phyloP scores from a whole-genome alignment of 2,797 vertebrate species.

The Oreochromis grahami region DNA sequence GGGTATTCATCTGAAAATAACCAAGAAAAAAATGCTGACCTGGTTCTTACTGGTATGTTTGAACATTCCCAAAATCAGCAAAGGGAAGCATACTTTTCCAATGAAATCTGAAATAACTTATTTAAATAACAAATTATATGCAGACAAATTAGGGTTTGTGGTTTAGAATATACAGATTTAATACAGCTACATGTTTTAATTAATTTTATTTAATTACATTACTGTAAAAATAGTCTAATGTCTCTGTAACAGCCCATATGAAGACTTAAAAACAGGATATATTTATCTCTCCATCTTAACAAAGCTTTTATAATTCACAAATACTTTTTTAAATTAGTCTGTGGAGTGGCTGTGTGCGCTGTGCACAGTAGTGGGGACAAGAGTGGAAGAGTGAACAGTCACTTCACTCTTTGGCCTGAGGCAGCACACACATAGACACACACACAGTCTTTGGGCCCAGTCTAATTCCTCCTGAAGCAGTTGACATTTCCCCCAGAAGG shows the following conservation, averaged over 20 bases:
- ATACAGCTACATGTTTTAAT: neutral
- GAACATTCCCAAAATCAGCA: conserved; percentile 3
- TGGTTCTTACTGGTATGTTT: conserved; percentile 31
- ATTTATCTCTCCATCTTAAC: conserved; percentile 10
- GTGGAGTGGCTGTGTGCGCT: neutral
- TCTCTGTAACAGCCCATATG: neutral
- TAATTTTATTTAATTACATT: neutral
- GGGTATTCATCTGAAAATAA: conserved; percentile 53
- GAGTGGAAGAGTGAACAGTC: conserved; percentile 30
- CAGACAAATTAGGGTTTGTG: neutral
- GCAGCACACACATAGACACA: conserved; percentile 33
- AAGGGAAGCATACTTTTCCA: neutral
- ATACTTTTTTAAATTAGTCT: conserved; percentile 13
- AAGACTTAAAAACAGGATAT: neutral
- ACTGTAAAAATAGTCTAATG: neutral
- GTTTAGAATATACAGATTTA: neutral
- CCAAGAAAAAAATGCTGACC: conserved; percentile 29
- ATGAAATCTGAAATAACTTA: neutral
- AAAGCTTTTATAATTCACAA: neutral
- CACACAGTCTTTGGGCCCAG: conserved; percentile 25
- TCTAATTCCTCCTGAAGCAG: conserved; percentile 83
- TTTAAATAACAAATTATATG: neutral
- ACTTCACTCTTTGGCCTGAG: conserved; percentile 43
- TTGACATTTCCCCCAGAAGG: conserved; percentile 95
- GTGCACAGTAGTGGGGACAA: neutral